Conservation (phyloP, 2,797 vertebrate genomes). For the Cossypha heuglini region DNA sequence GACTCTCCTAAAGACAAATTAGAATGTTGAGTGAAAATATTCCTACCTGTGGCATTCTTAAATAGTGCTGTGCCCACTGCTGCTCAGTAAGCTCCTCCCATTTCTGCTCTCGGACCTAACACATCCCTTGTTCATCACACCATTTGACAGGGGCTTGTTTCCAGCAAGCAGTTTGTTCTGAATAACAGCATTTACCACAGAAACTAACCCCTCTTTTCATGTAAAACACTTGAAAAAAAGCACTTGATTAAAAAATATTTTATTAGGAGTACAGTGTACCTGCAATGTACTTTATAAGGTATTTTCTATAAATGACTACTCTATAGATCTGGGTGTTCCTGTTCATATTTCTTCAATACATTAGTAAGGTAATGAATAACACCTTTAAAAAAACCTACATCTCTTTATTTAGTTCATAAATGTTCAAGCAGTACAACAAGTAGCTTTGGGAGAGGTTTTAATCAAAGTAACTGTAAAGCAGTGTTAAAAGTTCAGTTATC, state of each 20-base stretch:
- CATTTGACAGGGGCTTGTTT: fast-evolving
- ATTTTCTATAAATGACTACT: constrained; percentile 62
- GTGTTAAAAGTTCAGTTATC: constrained; percentile 1
- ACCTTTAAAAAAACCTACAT: constrained; percentile 69
- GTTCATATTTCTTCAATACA: constrained; percentile 53
- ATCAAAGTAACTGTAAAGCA: constrained; percentile 3
- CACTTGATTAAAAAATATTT: constrained; percentile 67
- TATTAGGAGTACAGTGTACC: constrained; percentile 75
- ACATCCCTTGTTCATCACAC: fast-evolving
- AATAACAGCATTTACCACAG: not conserved
- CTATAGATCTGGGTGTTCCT: constrained; percentile 41
- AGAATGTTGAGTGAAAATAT: not conserved
- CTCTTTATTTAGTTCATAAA: constrained; percentile 78
- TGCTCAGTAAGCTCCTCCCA: not conserved
- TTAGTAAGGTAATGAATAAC: constrained; percentile 60
- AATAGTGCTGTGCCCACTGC: not conserved
- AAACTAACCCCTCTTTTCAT: not conserved
- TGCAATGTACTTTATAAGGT: constrained; percentile 72
- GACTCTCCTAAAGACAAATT: not conserved
- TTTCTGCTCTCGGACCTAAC: not conserved
- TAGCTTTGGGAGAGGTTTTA: constrained; percentile 54
- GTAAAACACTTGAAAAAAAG: not conserved
- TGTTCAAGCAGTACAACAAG: constrained; percentile 73
- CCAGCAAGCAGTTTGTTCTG: not conserved
- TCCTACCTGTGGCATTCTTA: not conserved